These are phyloP conservation scores for Balaenoptera acutorostrata DNA, from an alignment of 2,113 vertebrate genomes.

Conservation along the genomic window DNA sequence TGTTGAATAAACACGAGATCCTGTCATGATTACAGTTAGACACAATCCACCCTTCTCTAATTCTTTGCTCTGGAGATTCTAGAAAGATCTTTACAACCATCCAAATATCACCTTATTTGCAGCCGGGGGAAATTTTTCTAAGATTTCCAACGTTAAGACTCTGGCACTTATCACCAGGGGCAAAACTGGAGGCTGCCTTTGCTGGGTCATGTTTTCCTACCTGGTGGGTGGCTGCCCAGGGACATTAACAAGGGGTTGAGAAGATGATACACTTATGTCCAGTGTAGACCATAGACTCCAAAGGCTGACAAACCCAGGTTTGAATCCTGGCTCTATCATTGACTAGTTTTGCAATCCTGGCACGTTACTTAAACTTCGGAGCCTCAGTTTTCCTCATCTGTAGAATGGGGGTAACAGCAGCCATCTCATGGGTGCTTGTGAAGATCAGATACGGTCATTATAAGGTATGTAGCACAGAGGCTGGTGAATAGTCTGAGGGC, in stretches of 20 bases:
- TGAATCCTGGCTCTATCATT: background rate
- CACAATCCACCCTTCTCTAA: background rate
- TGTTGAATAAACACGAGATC: background rate
- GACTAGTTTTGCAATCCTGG: background rate
- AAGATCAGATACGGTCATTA: background rate
- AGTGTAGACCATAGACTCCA: background rate
- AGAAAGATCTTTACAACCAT: background rate
- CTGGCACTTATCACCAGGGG: background rate
- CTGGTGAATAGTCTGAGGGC: background rate
- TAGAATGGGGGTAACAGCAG: background rate
- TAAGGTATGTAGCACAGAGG: background rate
- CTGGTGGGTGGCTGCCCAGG: rapidly evolving
- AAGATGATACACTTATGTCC: background rate
- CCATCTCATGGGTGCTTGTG: background rate
- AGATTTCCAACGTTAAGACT: background rate
- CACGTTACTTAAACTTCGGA: background rate
- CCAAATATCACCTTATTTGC: background rate
- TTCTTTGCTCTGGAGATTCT: background rate
- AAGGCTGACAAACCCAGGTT: background rate
- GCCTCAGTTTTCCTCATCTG: background rate
- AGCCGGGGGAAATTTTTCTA: background rate
- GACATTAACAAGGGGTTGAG: background rate
- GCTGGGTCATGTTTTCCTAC: background rate
- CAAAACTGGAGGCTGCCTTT: background rate
- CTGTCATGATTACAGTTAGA: background rate